Evolutionary conservation across 2,888 invertebrate genomes (phyloP).

Genomic region (Pammene aurita): DNA sequence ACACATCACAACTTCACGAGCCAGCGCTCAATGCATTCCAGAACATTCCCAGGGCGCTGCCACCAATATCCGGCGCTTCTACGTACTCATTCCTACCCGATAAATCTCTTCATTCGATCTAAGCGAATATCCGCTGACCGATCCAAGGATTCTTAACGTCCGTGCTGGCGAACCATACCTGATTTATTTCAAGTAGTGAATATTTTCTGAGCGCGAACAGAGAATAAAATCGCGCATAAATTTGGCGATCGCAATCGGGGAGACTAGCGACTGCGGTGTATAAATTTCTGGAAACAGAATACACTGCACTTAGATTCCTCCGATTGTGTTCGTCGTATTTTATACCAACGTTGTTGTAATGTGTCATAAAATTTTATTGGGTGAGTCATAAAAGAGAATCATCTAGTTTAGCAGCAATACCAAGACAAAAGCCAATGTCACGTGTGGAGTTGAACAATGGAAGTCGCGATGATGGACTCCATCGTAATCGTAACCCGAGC

Average conservation of each 20-base stretch:
- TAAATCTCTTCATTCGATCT: slow-evolving; percentile 60
- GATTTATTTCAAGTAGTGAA: slow-evolving; percentile 47
- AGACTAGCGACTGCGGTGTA: slow-evolving; percentile 55
- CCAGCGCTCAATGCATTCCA: slow-evolving; percentile 53
- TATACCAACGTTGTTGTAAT: slow-evolving; percentile 73
- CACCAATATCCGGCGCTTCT: slow-evolving; percentile 45
- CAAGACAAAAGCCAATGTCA: slow-evolving; percentile 55
- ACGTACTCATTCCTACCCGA: slow-evolving; percentile 56
- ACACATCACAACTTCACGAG: slow-evolving; percentile 51
- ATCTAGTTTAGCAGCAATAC: slow-evolving; percentile 54
- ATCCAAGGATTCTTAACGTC: slow-evolving; percentile 51
- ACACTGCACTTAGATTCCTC: slow-evolving; percentile 60
- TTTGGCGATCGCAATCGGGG: slow-evolving; percentile 59
- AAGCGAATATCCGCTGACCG: slow-evolving; percentile 60
- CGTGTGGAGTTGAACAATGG: slow-evolving; percentile 45
- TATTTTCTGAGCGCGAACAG: slow-evolving; percentile 54
- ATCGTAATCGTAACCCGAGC: slow-evolving; percentile 23
- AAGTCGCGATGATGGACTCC: slow-evolving; percentile 13
- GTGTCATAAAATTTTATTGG: slow-evolving; percentile 72
- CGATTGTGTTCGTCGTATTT: slow-evolving; percentile 66
- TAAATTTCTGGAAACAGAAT: slow-evolving; percentile 57
- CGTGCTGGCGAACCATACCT: slow-evolving; percentile 38
- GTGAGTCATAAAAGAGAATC: slow-evolving; percentile 66
- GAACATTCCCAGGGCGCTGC: slow-evolving; percentile 59
- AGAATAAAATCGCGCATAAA: slow-evolving; percentile 60